Base-by-base conservation (phyloP, 2,888 invertebrate species). In the Hirtodrosophila alboralis region DNA sequence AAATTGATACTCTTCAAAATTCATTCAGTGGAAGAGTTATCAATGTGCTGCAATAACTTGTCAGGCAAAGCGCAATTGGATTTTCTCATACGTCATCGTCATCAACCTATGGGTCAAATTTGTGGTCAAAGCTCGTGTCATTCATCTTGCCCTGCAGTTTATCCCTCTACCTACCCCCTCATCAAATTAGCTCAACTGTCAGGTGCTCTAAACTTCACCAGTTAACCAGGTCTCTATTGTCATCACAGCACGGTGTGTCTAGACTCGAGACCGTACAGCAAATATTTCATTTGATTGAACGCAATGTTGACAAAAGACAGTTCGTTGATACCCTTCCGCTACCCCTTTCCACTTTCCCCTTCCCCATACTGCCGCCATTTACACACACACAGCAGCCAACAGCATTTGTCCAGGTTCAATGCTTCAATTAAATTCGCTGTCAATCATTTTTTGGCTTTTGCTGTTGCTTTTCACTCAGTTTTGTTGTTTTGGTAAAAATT, bases 401-500 rank as follows among this genome's bases (percentile, higher is more conserved):
- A 13, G 31, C 47, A 48, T 43, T 56, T 58, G 59, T 34, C 38
- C 57, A 76, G 74, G 71, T 76, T 83, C 84, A 77, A 65, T 68
- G 74, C 79, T 74, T 79, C 84, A 79, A 79, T 83, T 79, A 79
- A 79, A 75, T 65, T 63, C 44, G 48, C 84, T 83, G 79, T 79
- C 79, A 79, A 79, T 79, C 79, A 79, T 52, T 47, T 65, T 65
- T 54, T 45, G 54, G 23, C 44, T n/a, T 49, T 28, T 21, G 6
- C 13, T 26, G 18, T 26, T 36, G 21, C 53, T 47, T 66, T 70
- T 16, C 53, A 48, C 52, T 76, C 44, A n/a, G 48, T 33, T 48
- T 41, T 43, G 16, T 38, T 31, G 13, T 10, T 41, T 28, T 44
- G 10, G 7, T 16, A 60, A 56, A 57, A 45, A 28, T 64, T 64